Base-by-base conservation (phyloP, 2,797 vertebrate genomes). In the Tangara arthus region DNA sequence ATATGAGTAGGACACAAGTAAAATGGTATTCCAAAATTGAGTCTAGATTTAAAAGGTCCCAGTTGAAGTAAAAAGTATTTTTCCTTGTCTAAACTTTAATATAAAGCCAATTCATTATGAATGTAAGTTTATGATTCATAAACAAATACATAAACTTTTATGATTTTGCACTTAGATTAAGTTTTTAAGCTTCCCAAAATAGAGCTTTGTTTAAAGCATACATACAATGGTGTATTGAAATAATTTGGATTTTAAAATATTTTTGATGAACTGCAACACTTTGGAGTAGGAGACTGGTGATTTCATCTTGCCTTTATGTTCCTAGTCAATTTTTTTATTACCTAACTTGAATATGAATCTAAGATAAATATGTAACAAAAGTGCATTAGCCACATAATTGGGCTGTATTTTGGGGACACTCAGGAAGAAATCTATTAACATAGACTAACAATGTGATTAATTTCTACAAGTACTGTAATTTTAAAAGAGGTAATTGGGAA, bases 161-260 rank as follows among this genome's bases (percentile, higher is more conserved):
- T 1, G 2, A 26, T 44, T 92, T 85, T 2, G 9, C 39, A 79
- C 70, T 32, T 64, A 46, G 20, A 34, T 46, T 13, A 80, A 15
- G 34, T 63, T 89, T 87, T 77, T 87, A 55, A 78, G 47, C 42
- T 86, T 72, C 27, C 35, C 26, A 72, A 93, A 93, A 88, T 75
- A 90, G 87, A 92, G 10, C 21, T 80, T 89, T 96, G 41, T 80
- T 94, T 76, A 88, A 94, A 93, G 32, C 57, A 83, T 75, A 66
- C 82, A 46, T 61, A 66, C 6, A 75, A 41, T 60, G 24, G 8
- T 87, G 37, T 89, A 89, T 84, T 82, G 44, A 91, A 90, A 86
- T 60, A 0, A 55, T 64, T 70, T 16, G 23, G 30, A 56, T 70
- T 81, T 71, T 8, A 46, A 88, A 72, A 30, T 57, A 26, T 13